Percentiles rank a stretch among this genome's conserved stretches.
Conservation (phyloP, 2,113 vertebrate genomes). For the Tichodroma muraria region DNA sequence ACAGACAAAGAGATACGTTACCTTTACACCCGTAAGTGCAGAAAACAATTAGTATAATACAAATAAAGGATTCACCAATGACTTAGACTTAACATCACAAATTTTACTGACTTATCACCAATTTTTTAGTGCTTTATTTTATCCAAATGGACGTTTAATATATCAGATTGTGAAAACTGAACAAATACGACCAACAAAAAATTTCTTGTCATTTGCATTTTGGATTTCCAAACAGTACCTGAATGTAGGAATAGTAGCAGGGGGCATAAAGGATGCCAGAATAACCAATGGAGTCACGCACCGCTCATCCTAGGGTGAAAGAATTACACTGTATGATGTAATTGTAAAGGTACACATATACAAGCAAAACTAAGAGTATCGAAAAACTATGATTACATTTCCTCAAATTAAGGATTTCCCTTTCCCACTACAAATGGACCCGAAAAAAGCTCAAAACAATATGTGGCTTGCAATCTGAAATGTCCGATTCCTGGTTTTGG, state of each 20-base stretch:
- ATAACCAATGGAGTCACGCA: slow-evolving; percentile 79
- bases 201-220: neutral
- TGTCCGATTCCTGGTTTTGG: neutral
- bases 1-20: neutral
- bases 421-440: neutral
- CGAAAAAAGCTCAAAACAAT: neutral
- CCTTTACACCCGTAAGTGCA: neutral
- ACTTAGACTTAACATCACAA: neutral
- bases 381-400: neutral
- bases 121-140: neutral
- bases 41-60: neutral
- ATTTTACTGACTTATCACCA: neutral
- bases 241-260: slow-evolving; percentile 80
- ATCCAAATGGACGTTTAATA: neutral
- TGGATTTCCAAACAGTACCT: slow-evolving; percentile 71
- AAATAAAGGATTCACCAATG: neutral
- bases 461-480: neutral
- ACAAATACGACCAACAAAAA: neutral
- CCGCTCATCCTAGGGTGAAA: slow-evolving; percentile 78
- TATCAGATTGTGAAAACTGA: neutral
- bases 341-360: neutral
- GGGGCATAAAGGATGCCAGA: slow-evolving; percentile 87
- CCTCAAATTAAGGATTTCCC: neutral
- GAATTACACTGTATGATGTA: neutral
- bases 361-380: neutral